Percentiles rank a stretch among this genome's conserved stretches.
Evolutionary conservation across 2,797 vertebrate species (phyloP).

Genomic region (Melanogrammus aeglefinus): DNA sequence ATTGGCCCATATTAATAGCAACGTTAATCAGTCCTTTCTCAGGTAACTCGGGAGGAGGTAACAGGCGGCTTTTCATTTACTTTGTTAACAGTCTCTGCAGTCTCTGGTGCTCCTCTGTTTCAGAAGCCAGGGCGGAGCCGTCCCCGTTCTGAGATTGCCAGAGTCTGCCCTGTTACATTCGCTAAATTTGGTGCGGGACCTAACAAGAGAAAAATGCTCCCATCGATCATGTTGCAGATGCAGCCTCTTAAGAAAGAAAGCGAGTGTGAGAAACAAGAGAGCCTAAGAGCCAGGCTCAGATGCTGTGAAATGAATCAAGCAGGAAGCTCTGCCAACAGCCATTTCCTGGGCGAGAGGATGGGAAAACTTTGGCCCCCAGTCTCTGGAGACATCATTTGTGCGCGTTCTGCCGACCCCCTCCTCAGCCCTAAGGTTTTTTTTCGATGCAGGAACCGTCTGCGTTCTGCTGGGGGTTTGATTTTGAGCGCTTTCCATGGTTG

Average conservation of each 20-base stretch:
- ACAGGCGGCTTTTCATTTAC: slow-evolving; percentile 44
- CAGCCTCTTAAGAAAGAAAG: slow-evolving; percentile 19
- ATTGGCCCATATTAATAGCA: slow-evolving; percentile 24
- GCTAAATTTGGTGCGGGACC: slow-evolving; percentile 63
- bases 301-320: slow-evolving; percentile 60
- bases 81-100: slow-evolving; percentile 36
- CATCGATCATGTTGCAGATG: slow-evolving; percentile 63
- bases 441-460: slow-evolving; percentile 18
- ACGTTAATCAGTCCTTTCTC: slow-evolving; percentile 38
- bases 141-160: slow-evolving; percentile 56
- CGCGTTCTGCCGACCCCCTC: slow-evolving; percentile 44
- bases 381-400: slow-evolving; percentile 64
- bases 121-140: slow-evolving; percentile 44
- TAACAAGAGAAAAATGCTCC: slow-evolving; percentile 64
- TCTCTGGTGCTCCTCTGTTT: slow-evolving; percentile 51
- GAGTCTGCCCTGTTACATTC: slow-evolving; percentile 61
- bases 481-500: slow-evolving; percentile 53
- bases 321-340: slow-evolving; percentile 55
- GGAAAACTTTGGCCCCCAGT: slow-evolving; percentile 51
- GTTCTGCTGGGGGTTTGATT: slow-evolving; percentile 35
- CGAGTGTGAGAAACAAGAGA: slow-evolving; percentile 19
- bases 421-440: slow-evolving; percentile 59
- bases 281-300: slow-evolving; percentile 33
- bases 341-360: slow-evolving; percentile 66
- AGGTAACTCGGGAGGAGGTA: slow-evolving; percentile 38